Evolutionary conservation across 2,797 vertebrate genomes (phyloP), one percentile per base, ranked within the genome.

Genomic region (Chanos chanos): DNA sequence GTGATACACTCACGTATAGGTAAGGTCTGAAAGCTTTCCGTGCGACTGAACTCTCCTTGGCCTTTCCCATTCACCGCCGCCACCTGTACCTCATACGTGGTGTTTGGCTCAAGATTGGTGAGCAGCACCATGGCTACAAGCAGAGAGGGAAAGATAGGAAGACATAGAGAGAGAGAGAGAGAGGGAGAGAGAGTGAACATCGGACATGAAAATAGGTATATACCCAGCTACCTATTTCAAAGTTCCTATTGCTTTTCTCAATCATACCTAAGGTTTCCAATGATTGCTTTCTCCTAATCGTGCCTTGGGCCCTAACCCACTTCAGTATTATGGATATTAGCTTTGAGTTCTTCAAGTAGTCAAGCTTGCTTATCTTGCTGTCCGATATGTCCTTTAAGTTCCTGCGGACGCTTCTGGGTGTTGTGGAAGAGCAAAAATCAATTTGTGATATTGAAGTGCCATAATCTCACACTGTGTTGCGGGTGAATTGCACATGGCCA

Each of bases 41-140:
- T 93, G 88, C 93, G 94, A 80, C 96, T 99, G 72, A 95, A 97
- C 64, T 96, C 95, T 31, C 96, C 96, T 88, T 93, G 93, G 5
- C 96, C 96, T 87, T 99, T 99, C 51, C 96, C 96, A 64, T 99
- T 99, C 70, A 98, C 91, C 5, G 96, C 96, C 7, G 96, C 92
- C 64, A 99, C 94, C 59, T 91, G 91, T 40, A 98, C 92, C 85
- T 98, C 95, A 1, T 98, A 98, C 0, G 96, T 99, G 0, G 94
- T 96, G 81, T 99, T 98, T 81, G 96, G 95, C 86, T 98, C 95
- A 82, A 99, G 83, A 65, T 89, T 91, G 40, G 86, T 94, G 70
- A 99, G 91, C 79, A 93, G 81, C 81, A 97, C 93, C 10, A 89
- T 91, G 47, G 93, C 96, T 98, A 78, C 49, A 44, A 27, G 0